Conservation (phyloP, 2,113 vertebrate species). For the Mixornis gularis region DNA sequence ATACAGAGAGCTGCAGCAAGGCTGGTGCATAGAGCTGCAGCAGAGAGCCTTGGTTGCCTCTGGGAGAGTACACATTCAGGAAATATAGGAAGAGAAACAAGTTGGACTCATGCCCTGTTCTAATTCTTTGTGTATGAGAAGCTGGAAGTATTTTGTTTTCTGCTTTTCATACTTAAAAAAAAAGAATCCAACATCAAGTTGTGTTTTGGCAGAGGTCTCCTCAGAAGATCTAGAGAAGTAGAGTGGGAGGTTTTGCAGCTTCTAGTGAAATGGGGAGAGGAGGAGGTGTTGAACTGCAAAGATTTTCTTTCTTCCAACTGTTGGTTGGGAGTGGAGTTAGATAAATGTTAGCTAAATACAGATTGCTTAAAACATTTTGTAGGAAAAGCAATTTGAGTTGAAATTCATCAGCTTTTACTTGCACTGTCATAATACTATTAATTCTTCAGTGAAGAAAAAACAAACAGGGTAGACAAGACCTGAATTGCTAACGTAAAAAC, state of each 20-base stretch:
- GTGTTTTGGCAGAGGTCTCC: conserved; percentile 45
- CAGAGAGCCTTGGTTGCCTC: neutral
- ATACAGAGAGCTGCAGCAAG: neutral
- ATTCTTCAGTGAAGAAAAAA: conserved; percentile 30
- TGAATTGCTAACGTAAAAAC: neutral
- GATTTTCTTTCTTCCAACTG: conserved; percentile 54
- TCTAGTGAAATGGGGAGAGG: conserved; percentile 32
- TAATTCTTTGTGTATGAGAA: conserved; percentile 33
- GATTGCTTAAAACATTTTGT: conserved; percentile 32
- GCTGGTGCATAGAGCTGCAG: neutral
- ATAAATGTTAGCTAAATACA: conserved; percentile 63
- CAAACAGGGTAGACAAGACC: conserved; percentile 34
- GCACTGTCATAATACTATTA: conserved; percentile 61
- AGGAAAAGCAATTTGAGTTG: conserved; percentile 27
- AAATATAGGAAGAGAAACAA: neutral
- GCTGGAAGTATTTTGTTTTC: conserved; percentile 40
- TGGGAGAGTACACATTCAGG: neutral
- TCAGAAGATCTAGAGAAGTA: neutral
- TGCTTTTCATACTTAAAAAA: conserved; percentile 12
- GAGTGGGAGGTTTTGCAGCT: conserved; percentile 58
- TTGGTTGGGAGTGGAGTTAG: conserved; percentile 44
- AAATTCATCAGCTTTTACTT: conserved; percentile 57
- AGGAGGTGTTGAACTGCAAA: conserved; percentile 54
- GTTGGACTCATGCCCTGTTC: conserved; percentile 10
- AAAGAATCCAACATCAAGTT: neutral